Conservation (phyloP, 2,888 invertebrate genomes). For the Rhagium mordax region DNA sequence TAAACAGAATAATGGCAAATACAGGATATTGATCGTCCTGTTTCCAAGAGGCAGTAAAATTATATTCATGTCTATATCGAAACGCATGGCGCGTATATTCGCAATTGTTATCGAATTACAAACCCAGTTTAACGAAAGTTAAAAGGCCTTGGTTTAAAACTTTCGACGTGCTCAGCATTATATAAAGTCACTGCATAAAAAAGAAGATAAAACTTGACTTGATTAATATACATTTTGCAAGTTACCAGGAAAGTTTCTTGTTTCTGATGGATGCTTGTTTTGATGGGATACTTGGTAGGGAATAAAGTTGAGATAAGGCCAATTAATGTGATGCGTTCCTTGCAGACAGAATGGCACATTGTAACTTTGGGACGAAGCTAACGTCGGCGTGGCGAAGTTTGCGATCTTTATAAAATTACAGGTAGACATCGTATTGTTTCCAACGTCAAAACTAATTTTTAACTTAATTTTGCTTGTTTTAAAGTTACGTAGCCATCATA, state of each 20-base stretch:
- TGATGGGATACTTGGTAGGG: constrained; percentile 14
- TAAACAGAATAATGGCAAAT: too few relatives aligned
- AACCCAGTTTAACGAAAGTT: neutral
- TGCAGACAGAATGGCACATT: neutral
- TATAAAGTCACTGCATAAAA: constrained; percentile 8
- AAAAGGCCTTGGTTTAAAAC: constrained; percentile 15
- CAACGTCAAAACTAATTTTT: too few relatives aligned
- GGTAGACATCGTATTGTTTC: too few relatives aligned
- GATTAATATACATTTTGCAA: constrained; percentile 23
- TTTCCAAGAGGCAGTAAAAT: too few relatives aligned
- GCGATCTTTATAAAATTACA: neutral
- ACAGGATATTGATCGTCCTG: too few relatives aligned
- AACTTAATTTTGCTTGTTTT: too few relatives aligned
- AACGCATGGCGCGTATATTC: too few relatives aligned
- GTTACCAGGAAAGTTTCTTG: constrained; percentile 26
- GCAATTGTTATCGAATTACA: too few relatives aligned
- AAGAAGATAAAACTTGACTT: constrained; percentile 23
- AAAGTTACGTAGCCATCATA: too few relatives aligned
- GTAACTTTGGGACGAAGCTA: neutral
- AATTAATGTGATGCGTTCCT: constrained; percentile 26
- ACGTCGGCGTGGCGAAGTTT: neutral
- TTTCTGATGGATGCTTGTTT: constrained; percentile 31
- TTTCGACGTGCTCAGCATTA: constrained; percentile 23
- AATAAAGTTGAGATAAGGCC: constrained; percentile 24
- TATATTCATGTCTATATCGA: too few relatives aligned